Evolutionary conservation across 1,140 invertebrate genomes (phyloP), one percentile per base, ranked within the genome.

Genomic region (Wiebesia pumilae): DNA sequence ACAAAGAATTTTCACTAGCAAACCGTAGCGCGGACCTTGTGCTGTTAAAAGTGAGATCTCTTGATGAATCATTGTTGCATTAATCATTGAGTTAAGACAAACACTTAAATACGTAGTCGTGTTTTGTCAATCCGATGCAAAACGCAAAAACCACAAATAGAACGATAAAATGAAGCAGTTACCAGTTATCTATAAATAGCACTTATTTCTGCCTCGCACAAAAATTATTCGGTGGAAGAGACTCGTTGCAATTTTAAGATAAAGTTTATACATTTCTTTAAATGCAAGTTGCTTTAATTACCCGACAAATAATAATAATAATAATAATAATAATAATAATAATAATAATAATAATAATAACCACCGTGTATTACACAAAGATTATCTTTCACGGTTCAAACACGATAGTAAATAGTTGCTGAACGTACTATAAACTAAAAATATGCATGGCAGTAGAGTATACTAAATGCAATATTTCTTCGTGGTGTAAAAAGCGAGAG

Each of bases 201-300:
- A 35, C 47, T 81, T 40, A 75, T 85, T 85, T 85, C 84, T 85
- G 79, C 84, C 79, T 85, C 84, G 67, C 19, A 54, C 4, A 51
- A 33, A 80, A 81, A 12, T 58, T 33, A 77, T 30, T 47, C n/a
- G 14, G 6, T 24, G n/a, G 12, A 47, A 77, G 73, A 77, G 9
- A 1, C 14, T 77, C 21, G 47, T 77, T 51, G n/a, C 4, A 27
- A 75, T 27, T 40, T 51, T 54, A 10, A 54, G 19, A n/a, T 78
- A 54, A 27, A 78, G 24, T 78, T 19, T 35, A 54, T 7, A 10
- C 19, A 35, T 35, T 78, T 27, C 4, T 38, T 71, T 40, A 27
- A 43, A n/a, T 1, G 43, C 19, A 3, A 75, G 33, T 43, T 75
- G n/a, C 43, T 40, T 75, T 43, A n/a, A 75, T 75, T 9, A 40